Conservation (phyloP, 2,888 invertebrate species). For the Cotesia congregata region DNA sequence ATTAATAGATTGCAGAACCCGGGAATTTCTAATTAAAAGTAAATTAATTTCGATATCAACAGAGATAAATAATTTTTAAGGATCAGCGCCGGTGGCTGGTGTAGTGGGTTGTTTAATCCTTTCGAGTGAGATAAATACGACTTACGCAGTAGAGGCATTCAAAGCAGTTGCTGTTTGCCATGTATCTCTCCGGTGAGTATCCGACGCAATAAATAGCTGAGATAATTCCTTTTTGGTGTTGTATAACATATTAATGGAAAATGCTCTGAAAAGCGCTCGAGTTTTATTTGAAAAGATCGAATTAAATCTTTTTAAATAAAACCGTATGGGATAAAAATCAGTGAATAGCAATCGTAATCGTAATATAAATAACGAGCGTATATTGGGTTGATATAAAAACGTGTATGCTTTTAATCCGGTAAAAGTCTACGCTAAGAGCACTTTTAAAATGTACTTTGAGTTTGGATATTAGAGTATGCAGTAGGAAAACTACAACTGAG, state of each 20-base stretch:
- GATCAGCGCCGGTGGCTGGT: neutral
- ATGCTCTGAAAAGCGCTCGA: no score
- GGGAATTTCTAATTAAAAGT: neutral
- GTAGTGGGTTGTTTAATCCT: neutral
- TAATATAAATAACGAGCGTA: neutral
- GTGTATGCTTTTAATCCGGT: neutral
- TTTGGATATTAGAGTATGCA: no score
- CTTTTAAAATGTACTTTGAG: neutral
- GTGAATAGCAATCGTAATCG: no score
- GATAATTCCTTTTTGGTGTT: slow-evolving; percentile 13
- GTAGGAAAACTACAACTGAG: neutral
- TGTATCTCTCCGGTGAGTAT: neutral
- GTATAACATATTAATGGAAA: neutral
- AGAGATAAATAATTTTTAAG: neutral
- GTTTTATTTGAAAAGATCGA: no score
- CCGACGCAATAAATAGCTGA: slow-evolving; percentile 27
- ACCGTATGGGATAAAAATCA: no score
- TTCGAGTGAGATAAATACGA: slow-evolving; percentile 48
- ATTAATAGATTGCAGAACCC: neutral
- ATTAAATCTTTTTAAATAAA: no score
- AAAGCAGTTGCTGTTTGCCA: neutral
- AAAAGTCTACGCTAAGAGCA: neutral
- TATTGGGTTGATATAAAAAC: neutral
- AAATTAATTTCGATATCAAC: neutral
- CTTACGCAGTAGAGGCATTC: slow-evolving; percentile 41